Evolutionary conservation across 2,797 vertebrate species (phyloP), one percentile per base, ranked within the genome.

Genomic region (Sebastes steindachneri): DNA sequence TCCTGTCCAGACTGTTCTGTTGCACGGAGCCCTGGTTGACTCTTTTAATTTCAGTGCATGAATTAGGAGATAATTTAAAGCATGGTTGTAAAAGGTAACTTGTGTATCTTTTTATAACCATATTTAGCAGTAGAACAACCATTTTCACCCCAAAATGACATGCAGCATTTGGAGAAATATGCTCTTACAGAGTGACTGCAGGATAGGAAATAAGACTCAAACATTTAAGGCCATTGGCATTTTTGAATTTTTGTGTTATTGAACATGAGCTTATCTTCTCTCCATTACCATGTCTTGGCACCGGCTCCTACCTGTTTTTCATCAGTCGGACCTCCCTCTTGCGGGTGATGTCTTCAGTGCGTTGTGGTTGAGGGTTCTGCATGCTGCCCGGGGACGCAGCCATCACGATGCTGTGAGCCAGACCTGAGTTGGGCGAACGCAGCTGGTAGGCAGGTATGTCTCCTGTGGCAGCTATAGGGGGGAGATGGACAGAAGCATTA

Each of bases 401-500:
- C 97, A 99, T 97, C 72, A 99, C 96, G 21, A 98, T 95, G 69
- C 96, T 97, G 86, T 98, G 97, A 35, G 97, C 95, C 91, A 99
- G 92, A 74, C 95, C 93, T 3, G 97, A 96, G 74, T 95, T 95
- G 28, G 98, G 97, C 28, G 97, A 97, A 48, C 97, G 95, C 86
- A 99, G 97, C 96, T 99, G 98, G 94, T 99, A 99, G 57, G 96
- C 93, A 19, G 97, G 97, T 92, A 99, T 97, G 93, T 99, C 98
- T 95, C 97, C 98, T 10, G 98, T 97, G 90, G 98, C 96, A 76
- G 97, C 97, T 98, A 85, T 15, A 45, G 26, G 69, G 31, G 80
- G 17, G 7, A 31, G 48, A 63, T 1, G 21, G n/a, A 68, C 17
- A 21, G 37, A 72, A 25, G 5, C 1, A 4, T 72, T 23, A 48